phyloP scores from a whole-genome alignment of 2,113 vertebrate genomes.

The Leptobrachium ailaonicum region DNA sequence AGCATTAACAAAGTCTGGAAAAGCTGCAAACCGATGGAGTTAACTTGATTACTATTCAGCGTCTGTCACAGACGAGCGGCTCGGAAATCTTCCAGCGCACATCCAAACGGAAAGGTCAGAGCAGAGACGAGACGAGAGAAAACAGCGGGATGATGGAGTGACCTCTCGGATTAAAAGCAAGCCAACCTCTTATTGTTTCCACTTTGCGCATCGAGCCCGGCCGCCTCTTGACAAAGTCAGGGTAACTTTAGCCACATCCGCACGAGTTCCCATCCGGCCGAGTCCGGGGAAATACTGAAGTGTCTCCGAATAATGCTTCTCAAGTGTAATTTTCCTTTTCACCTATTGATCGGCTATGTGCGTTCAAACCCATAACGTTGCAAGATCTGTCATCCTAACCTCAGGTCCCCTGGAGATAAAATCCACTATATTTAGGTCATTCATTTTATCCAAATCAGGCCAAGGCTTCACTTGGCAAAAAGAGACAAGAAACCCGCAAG shows the following conservation, averaged over 20 bases:
- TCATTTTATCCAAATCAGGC: slow-evolving; percentile 14
- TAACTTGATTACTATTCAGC: slow-evolving; percentile 47
- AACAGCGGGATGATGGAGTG: slow-evolving; percentile 54
- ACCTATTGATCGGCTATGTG: slow-evolving; percentile 52
- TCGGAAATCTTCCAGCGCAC: slow-evolving; percentile 20
- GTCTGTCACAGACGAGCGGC: slow-evolving; percentile 53
- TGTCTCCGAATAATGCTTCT: slow-evolving; percentile 57
- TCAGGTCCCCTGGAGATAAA: neutral
- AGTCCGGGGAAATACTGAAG: slow-evolving; percentile 49
- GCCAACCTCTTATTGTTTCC: slow-evolving; percentile 61
- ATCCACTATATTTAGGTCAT: slow-evolving; percentile 27
- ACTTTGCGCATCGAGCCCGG: slow-evolving; percentile 42
- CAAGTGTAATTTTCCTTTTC: slow-evolving; percentile 51
- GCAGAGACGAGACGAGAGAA: slow-evolving; percentile 44
- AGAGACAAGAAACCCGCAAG: neutral
- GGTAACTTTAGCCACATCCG: slow-evolving; percentile 53
- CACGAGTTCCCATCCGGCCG: slow-evolving; percentile 54
- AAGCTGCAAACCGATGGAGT: slow-evolving; percentile 5
- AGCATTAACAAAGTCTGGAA: slow-evolving; percentile 25
- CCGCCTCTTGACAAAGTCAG: slow-evolving; percentile 55
- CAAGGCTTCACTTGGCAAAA: slow-evolving; percentile 24
- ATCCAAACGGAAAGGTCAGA: slow-evolving; percentile 55
- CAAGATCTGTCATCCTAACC: neutral
- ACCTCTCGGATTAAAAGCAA: slow-evolving; percentile 59
- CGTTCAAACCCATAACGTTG: neutral